phyloP scores from a whole-genome alignment of 2,888 invertebrate genomes.

The Clivina fossor region DNA sequence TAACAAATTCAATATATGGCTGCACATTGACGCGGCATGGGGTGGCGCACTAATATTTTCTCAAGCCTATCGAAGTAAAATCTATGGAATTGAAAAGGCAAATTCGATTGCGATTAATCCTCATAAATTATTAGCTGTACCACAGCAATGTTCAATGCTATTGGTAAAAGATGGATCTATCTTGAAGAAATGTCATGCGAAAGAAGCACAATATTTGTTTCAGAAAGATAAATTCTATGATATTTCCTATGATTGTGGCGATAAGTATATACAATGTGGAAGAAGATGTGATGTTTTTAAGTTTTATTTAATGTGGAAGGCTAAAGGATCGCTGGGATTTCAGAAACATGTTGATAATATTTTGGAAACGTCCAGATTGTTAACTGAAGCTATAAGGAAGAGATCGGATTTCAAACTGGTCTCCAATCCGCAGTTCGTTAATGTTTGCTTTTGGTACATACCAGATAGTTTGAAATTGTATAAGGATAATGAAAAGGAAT shows the following conservation, averaged over 20 bases:
- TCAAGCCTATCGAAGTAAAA: constrained; percentile 53
- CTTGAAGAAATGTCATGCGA: constrained; percentile 54
- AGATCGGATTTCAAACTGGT: constrained; percentile 54
- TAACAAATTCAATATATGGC: constrained; percentile 56
- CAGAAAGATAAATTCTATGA: constrained; percentile 61
- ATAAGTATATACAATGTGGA: constrained; percentile 70
- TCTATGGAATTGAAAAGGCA: constrained; percentile 59
- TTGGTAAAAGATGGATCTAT: constrained; percentile 52
- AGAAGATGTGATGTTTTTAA: constrained; percentile 70
- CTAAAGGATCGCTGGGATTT: constrained; percentile 61
- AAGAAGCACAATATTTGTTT: constrained; percentile 59
- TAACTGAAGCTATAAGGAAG: constrained; percentile 51
- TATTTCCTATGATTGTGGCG: constrained; percentile 56
- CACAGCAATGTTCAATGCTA: constrained; percentile 60
- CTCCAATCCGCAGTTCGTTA: constrained; percentile 62
- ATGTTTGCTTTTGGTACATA: constrained; percentile 73
- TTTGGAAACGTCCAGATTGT: constrained; percentile 55
- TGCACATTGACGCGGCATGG: constrained; percentile 64
- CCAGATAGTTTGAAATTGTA: constrained; percentile 51
- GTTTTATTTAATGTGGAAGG: constrained; percentile 72
- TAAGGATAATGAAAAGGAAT: constrained; percentile 46
- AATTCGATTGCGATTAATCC: constrained; percentile 64
- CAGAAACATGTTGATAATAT: constrained; percentile 57
- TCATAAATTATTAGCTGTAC: constrained; percentile 63
- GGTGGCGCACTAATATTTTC: constrained; percentile 64